phyloP scores from a whole-genome alignment of 2,113 vertebrate genomes.

The Macroglossus sobrinus region DNA sequence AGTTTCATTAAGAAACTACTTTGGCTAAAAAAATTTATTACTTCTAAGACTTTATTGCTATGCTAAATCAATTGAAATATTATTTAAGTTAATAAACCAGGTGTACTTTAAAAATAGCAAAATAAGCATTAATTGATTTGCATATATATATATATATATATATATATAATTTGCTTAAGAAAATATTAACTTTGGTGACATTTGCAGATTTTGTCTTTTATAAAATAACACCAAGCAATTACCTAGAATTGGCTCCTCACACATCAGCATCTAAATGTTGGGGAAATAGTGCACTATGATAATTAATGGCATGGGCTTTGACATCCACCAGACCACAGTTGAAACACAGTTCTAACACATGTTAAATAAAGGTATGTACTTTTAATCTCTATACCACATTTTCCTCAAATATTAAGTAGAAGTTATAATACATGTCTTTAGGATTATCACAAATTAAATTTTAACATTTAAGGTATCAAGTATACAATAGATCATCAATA shows the following conservation, averaged over 20 bases:
- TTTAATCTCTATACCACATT: not conserved
- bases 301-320: not conserved
- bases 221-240: not conserved
- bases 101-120: not conserved
- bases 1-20: not conserved
- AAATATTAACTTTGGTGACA: not conserved
- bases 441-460: not conserved
- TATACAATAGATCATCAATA: not conserved
- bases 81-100: conserved; percentile 17
- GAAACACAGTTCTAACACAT: not conserved
- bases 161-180: not conserved
- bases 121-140: not conserved
- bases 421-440: not conserved
- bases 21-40: not conserved
- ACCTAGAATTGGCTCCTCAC: not conserved
- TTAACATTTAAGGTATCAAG: not conserved
- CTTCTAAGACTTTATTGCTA: not conserved
- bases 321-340: not conserved
- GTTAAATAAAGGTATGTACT: not conserved
- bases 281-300: not conserved
- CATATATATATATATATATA: too few relatives aligned
- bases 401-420: not conserved
- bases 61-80: not conserved
- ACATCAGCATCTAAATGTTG: not conserved
- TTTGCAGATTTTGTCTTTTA: not conserved